Percentiles rank a stretch among this genome's conserved stretches.
phyloP scores from a whole-genome alignment of 2,797 vertebrate species.

The Falco columbarius region DNA sequence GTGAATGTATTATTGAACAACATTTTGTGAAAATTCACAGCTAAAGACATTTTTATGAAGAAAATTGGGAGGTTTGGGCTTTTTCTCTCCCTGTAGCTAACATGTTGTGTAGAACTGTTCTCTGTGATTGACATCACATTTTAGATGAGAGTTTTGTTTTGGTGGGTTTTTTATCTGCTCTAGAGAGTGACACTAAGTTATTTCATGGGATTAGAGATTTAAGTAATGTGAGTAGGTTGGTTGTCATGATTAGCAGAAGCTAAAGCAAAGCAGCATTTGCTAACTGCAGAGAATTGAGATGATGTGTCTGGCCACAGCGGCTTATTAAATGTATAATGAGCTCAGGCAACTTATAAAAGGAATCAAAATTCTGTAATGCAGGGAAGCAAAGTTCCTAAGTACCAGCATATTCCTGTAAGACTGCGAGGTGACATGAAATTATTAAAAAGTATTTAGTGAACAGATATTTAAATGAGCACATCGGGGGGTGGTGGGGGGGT shows the following conservation, averaged over 20 bases:
- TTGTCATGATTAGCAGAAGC: constrained; percentile 8
- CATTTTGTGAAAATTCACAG: neutral
- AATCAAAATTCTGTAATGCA: neutral
- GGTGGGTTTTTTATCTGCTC: neutral
- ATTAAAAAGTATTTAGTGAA: neutral
- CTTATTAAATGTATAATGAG: neutral
- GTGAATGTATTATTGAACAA: neutral
- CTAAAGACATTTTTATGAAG: neutral
- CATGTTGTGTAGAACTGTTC: neutral
- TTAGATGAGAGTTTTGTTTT: neutral
- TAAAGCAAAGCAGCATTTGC: constrained; percentile 5
- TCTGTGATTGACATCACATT: neutral
- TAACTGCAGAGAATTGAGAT: neutral
- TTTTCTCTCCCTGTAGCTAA: neutral
- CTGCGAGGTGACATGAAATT: neutral
- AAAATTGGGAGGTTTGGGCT: neutral
- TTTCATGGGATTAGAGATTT: neutral
- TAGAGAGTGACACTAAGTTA: neutral
- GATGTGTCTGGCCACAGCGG: neutral
- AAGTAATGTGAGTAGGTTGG: neutral
- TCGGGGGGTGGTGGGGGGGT: too few species aligned
- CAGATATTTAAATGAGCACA: neutral
- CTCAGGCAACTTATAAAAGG: neutral
- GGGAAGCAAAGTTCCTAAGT: neutral
- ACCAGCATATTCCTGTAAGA: neutral